A percentile compares a stretch with the other conserved stretches of the same genome.
Conservation (phyloP, 2,888 invertebrate species). For the Yponomeuta cagnagella region DNA sequence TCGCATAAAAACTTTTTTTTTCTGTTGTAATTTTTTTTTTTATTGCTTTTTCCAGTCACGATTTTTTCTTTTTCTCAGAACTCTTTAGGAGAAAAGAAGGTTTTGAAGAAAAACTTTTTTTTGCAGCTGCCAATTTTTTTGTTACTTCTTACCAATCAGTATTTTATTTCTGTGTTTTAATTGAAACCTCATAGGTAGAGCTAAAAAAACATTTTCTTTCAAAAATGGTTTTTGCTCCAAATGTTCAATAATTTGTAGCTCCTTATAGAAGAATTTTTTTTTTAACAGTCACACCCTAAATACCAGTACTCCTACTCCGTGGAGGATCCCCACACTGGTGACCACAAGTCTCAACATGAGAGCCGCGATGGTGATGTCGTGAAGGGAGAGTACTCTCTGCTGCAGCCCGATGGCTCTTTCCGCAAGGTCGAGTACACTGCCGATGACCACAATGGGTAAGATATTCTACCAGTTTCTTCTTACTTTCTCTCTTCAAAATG, state of each 20-base stretch:
- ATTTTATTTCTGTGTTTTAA: too few relatives aligned
- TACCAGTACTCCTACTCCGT: constrained; percentile 78
- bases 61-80: background rate
- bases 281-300: constrained; percentile 77
- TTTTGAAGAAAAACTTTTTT: too few relatives aligned
- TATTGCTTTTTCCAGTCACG: background rate
- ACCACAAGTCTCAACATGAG: constrained; percentile 78
- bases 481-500: background rate
- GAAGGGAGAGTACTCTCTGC: constrained; percentile 78
- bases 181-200: too few relatives aligned
- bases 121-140: too few relatives aligned
- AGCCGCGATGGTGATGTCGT: constrained; percentile 78
- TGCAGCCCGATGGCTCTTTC: constrained; percentile 77
- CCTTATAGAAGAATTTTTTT: background rate
- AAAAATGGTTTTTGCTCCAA: too few relatives aligned
- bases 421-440: constrained; percentile 78
- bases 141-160: too few relatives aligned
- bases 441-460: constrained; percentile 75
- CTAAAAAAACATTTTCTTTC: too few relatives aligned
- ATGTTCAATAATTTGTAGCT: too few relatives aligned
- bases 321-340: constrained; percentile 77
- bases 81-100: too few relatives aligned
- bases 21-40: background rate
- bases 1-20: background rate
- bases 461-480: background rate